Evolutionary conservation across 1,140 invertebrate genomes (phyloP), one percentile per base, ranked within the genome.

Genomic region (Tribolium castaneum): DNA sequence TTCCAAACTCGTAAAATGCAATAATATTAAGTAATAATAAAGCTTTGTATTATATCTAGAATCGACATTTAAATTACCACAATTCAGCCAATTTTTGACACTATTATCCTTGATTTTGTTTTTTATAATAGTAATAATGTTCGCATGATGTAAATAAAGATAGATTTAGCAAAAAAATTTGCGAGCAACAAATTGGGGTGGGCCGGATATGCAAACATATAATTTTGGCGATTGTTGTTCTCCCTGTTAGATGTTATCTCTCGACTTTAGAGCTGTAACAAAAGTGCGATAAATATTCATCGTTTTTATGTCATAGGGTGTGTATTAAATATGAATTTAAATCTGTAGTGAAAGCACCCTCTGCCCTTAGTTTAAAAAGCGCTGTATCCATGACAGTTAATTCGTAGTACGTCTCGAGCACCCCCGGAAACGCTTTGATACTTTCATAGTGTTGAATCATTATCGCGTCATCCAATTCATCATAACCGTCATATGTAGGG

Each of bases 251-350:
- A 45, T 45, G 39, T 45, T 45, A 45, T 45, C 39, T 9, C 9
- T 45, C 39, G 39, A 66, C 59, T 66, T 66, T 13, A 35, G 9
- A 13, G 25, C 13, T 70, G 56, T 72, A 76, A 79, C 78, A 79
- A 76, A 76, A 76, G 74, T 79, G 52, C 62, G 75, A 79, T 79
- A 72, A 79, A 79, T 79, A 79, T 79, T 79, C 78, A 79, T 79
- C 13, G 75, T 13, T 16, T 72, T 52, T 56, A 72, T 70, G 35
- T 75, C 66, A 34, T n/a, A 72, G 78, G 78, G 78, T 71, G 54
- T 62, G 14, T 76, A 66, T 76, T 66, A 76, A 76, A 76, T 76
- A 76, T 76, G 74, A 76, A 76, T 76, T 76, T 76, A 76, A 76
- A 76, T 76, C 56, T 76, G 56, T 19, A 59, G 30, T 66, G 50